Conservation (phyloP, 2,797 vertebrate species). For the Pterois miles region DNA sequence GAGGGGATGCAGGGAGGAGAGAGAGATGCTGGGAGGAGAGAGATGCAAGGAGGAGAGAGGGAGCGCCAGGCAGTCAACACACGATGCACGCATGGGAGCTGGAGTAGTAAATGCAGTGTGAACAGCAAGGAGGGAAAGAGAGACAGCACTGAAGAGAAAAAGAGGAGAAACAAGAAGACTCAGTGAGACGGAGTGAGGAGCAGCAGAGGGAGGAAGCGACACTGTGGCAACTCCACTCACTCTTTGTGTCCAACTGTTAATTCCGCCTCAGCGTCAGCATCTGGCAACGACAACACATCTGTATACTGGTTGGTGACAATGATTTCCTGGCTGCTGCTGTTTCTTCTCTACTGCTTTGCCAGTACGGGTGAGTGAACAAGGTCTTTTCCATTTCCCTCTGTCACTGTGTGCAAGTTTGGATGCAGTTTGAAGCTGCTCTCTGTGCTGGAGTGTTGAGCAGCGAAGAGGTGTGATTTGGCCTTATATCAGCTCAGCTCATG, state of each 20-base stretch:
- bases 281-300: slow-evolving; percentile 18
- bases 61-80: slow-evolving; percentile 15
- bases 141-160: slow-evolving; percentile 4
- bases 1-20: too few species aligned
- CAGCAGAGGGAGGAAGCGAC: slow-evolving; percentile 32
- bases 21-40: slow-evolving; percentile 13
- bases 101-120: slow-evolving; percentile 30
- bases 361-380: slow-evolving; percentile 56
- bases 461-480: not conserved
- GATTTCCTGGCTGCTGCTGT: slow-evolving; percentile 41
- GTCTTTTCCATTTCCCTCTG: not conserved
- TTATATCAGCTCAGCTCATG: slow-evolving; percentile 15
- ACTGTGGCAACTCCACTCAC: slow-evolving; percentile 22
- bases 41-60: slow-evolving; percentile 16
- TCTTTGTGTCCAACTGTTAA: slow-evolving; percentile 32
- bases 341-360: slow-evolving; percentile 52
- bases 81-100: slow-evolving; percentile 36
- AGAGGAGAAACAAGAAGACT: not conserved
- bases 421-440: slow-evolving; percentile 14
- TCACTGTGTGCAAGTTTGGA: slow-evolving; percentile 32
- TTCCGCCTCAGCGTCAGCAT: not conserved
- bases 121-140: not conserved
- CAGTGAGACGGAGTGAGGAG: slow-evolving; percentile 4
- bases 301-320: slow-evolving; percentile 35
- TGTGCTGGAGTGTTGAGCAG: not conserved